phyloP scores from a whole-genome alignment of 1,140 invertebrate species.

The Lepidotrigona ventralis region DNA sequence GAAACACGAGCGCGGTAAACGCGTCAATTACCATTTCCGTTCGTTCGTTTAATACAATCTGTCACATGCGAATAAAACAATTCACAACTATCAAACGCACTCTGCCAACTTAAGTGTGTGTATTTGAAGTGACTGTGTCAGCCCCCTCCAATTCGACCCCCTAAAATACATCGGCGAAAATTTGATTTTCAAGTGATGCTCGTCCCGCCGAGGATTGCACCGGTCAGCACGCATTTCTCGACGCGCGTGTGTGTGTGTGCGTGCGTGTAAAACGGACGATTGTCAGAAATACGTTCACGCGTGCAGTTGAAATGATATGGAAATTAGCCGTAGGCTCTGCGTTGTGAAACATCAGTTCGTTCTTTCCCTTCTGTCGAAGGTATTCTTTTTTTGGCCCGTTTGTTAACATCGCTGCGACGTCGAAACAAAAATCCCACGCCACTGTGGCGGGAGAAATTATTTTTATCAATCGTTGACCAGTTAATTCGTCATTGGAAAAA shows the following conservation, averaged over 20 bases:
- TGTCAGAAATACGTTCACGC: constrained; percentile 42
- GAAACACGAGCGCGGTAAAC: constrained; percentile 21
- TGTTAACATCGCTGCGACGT: too few species aligned
- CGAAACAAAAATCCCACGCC: background rate
- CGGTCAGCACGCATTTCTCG: constrained; percentile 35
- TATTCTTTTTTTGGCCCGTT: background rate
- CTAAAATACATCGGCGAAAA: constrained; percentile 19
- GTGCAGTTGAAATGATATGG: constrained; percentile 41
- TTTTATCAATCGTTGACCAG: background rate
- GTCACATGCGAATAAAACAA: constrained; percentile 45
- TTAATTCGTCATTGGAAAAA: too few species aligned
- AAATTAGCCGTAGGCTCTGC: constrained; percentile 53
- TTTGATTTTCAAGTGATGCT: constrained; percentile 53
- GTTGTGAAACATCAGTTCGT: constrained; percentile 4
- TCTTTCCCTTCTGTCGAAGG: background rate
- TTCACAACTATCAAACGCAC: constrained; percentile 43
- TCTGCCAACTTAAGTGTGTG: constrained; percentile 41
- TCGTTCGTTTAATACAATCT: constrained; percentile 47
- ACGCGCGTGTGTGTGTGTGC: constrained; percentile 1
- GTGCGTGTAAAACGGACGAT: constrained; percentile 46
- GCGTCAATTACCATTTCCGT: constrained; percentile 36
- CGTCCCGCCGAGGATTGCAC: constrained; percentile 14
- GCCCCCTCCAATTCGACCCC: too few species aligned
- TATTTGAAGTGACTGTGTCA: constrained; percentile 16
- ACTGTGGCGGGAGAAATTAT: background rate